Evolutionary conservation across 92 coral and sea anemone species (phyloP).

Genomic region (Siderastrea siderea): DNA sequence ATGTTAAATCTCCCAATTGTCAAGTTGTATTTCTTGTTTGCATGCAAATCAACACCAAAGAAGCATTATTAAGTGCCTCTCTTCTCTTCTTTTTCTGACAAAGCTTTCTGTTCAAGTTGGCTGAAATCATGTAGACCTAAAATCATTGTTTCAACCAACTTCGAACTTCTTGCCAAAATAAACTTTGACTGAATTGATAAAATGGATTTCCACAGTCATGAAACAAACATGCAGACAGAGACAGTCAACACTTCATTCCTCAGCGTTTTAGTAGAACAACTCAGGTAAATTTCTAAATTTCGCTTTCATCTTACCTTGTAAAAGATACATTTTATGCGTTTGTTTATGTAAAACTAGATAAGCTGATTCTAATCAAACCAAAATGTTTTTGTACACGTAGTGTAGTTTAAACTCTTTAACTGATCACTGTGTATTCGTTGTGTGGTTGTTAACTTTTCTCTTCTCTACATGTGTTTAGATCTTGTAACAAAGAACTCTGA

Average conservation of each 20-base stretch:
- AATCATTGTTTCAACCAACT: not conserved
- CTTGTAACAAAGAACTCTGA: not conserved
- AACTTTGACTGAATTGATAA: not conserved
- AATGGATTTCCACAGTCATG: not conserved
- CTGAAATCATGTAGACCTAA: too few relatives aligned
- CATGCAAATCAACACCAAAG: too few relatives aligned
- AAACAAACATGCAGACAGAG: not conserved
- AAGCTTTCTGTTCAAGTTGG: too few relatives aligned
- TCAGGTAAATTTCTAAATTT: not conserved
- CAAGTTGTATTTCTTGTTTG: too few relatives aligned
- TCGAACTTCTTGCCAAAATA: not conserved
- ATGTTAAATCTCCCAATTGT: too few relatives aligned
- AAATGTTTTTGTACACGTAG: not conserved
- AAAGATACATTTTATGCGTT: not conserved
- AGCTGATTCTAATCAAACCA: not conserved
- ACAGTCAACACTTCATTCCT: not conserved
- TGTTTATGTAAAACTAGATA: not conserved
- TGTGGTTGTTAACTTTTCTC: not conserved
- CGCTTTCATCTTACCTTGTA: not conserved
- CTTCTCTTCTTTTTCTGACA: too few relatives aligned
- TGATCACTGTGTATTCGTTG: not conserved
- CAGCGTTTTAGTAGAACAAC: slow-evolving; percentile 21
- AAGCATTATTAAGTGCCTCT: too few relatives aligned
- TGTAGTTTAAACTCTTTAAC: not conserved
- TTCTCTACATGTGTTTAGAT: slow-evolving; percentile 16